Evolutionary conservation across 2,888 invertebrate genomes (phyloP).

Genomic region (Dexiosoma caninum): DNA sequence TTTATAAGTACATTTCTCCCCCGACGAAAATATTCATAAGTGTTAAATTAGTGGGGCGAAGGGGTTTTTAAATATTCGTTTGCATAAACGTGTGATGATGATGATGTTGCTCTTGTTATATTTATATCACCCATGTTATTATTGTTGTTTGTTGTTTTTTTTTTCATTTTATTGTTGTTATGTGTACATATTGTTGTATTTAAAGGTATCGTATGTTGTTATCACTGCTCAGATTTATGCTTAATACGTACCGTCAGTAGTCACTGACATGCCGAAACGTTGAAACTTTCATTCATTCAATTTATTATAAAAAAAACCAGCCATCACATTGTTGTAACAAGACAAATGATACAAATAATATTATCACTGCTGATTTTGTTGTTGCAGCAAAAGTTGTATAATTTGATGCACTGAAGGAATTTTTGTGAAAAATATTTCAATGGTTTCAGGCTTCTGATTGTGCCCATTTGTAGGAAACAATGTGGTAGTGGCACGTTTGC

Average conservation of each 20-base stretch:
- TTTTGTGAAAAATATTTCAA: background rate
- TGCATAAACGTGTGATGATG: slow-evolving; percentile 1
- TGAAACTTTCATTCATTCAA: slow-evolving; percentile 17
- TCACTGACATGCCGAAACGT: background rate
- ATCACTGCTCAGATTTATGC: slow-evolving; percentile 51
- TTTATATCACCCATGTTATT: slow-evolving; percentile 34
- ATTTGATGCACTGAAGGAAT: slow-evolving; percentile 10
- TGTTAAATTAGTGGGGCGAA: slow-evolving; percentile 38
- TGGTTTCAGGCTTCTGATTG: too few species aligned
- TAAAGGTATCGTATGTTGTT: slow-evolving; percentile 49
- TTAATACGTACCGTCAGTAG: slow-evolving; percentile 33
- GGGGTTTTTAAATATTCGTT: background rate
- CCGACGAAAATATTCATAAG: slow-evolving; percentile 18
- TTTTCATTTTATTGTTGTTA: slow-evolving; percentile 22
- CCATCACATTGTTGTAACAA: slow-evolving; percentile 35
- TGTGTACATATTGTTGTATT: slow-evolving; percentile 5
- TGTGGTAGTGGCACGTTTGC: too few species aligned
- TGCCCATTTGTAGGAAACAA: too few species aligned
- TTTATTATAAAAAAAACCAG: slow-evolving; percentile 42
- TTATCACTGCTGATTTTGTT: background rate
- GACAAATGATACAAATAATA: slow-evolving; percentile 48
- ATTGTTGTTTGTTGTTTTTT: background rate
- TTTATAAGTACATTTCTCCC: slow-evolving; percentile 26
- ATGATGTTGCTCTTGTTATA: slow-evolving; percentile 8
- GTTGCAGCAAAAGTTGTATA: background rate